phyloP scores from a whole-genome alignment of 92 coral and sea anemone species.

The Epizoanthus scotinus region DNA sequence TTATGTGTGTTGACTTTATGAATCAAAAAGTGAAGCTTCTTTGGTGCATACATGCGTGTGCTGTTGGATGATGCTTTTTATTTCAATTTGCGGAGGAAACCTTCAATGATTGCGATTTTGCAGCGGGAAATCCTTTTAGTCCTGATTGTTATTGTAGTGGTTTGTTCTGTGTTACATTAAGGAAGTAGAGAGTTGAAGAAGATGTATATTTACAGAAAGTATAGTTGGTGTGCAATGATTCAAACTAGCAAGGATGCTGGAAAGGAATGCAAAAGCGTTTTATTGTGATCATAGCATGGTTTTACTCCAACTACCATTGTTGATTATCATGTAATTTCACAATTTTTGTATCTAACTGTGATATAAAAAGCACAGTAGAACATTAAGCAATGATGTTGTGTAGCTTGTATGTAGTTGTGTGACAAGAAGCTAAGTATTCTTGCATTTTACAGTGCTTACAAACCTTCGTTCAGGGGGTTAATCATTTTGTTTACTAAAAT shows the following conservation, averaged over 20 bases:
- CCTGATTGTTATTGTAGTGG: not conserved
- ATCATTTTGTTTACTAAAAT: constrained; percentile 42
- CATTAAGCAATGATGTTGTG: not conserved
- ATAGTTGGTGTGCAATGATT: not conserved
- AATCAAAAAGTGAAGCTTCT: not conserved
- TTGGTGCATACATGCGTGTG: constrained; percentile 12
- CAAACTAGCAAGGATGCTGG: constrained; percentile 13
- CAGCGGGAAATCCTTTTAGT: constrained; percentile 20
- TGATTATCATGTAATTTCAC: constrained; percentile 5
- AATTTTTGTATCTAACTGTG: not conserved
- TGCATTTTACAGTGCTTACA: constrained; percentile 8
- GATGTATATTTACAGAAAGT: not conserved
- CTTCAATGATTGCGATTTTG: constrained; percentile 28
- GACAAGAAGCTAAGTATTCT: not conserved
- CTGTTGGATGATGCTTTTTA: not conserved
- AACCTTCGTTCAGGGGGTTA: constrained; percentile 40
- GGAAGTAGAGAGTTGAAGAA: not conserved
- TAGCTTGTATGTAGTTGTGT: not conserved
- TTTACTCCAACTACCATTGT: constrained; percentile 31
- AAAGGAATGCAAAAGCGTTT: constrained; percentile 20
- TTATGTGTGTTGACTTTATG: not conserved
- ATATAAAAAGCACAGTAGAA: not conserved
- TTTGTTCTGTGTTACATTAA: not conserved
- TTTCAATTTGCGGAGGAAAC: constrained; percentile 29
- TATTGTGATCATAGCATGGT: constrained; percentile 44